phyloP scores from a whole-genome alignment of 2,888 invertebrate genomes.

The Dicyrtomina minuta region DNA sequence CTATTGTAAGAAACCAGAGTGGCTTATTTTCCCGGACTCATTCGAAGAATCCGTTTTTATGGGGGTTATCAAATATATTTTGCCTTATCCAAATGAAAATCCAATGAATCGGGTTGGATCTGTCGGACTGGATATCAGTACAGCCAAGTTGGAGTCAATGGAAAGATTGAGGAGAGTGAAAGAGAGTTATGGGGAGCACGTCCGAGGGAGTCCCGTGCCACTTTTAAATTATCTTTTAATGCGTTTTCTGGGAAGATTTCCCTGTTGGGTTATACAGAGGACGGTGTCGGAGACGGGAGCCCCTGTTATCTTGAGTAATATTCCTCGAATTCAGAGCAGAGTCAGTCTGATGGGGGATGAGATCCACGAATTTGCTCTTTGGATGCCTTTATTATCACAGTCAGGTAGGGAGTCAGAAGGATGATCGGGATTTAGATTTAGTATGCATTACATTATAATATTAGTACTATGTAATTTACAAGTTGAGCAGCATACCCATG shows the following conservation, averaged over 20 bases:
- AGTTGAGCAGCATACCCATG: too few species aligned
- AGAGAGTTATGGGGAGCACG: constrained; percentile 29
- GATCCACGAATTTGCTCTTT: constrained; percentile 37
- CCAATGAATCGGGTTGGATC: constrained; percentile 46
- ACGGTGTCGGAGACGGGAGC: constrained; percentile 37
- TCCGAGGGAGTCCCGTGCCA: constrained; percentile 36
- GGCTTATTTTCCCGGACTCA: not conserved
- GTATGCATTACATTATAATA: not conserved
- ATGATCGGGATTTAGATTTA: not conserved
- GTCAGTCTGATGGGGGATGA: constrained; percentile 42
- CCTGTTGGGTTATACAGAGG: constrained; percentile 37
- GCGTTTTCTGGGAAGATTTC: constrained; percentile 45
- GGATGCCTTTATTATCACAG: constrained; percentile 42
- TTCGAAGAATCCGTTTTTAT: constrained; percentile 27
- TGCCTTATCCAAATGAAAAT: constrained; percentile 41
- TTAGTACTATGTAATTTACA: too few species aligned
- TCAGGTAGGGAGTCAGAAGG: constrained; percentile 41
- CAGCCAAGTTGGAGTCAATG: constrained; percentile 8
- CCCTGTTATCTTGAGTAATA: constrained; percentile 45
- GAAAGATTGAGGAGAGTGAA: constrained; percentile 30
- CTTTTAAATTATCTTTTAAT: constrained; percentile 40
- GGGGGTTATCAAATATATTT: constrained; percentile 42
- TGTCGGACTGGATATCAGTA: constrained; percentile 34
- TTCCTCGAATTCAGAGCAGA: constrained; percentile 39
- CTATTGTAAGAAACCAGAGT: constrained; percentile 14